A percentile compares a stretch with the other conserved stretches of the same genome.
Evolutionary conservation across 1,140 invertebrate genomes (phyloP).

Genomic region (Megalopta genalis): DNA sequence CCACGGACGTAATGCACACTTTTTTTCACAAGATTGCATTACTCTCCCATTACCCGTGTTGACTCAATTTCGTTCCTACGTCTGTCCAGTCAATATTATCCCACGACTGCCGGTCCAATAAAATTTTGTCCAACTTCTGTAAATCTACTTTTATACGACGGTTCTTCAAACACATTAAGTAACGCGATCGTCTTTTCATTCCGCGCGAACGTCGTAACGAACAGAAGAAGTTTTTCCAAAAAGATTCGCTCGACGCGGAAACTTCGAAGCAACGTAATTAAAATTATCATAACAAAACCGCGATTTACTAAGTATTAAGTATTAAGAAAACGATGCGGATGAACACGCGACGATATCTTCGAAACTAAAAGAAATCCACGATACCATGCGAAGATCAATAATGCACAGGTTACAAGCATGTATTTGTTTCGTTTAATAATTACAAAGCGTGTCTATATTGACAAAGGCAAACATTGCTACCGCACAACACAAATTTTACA

Average conservation of each 20-base stretch:
- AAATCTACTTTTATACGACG: constrained; percentile 29
- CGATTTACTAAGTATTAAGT: too few species aligned
- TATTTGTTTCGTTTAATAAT: too few species aligned
- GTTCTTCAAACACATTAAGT: constrained; percentile 32
- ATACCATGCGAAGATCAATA: too few species aligned
- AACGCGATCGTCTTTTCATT: not conserved
- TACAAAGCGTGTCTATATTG: too few species aligned
- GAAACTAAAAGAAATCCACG: too few species aligned
- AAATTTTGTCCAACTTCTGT: constrained; percentile 38
- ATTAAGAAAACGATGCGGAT: too few species aligned
- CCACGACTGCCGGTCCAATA: constrained; percentile 28
- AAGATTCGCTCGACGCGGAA: not conserved
- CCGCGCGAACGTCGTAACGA: not conserved
- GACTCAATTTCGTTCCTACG: constrained; percentile 45
- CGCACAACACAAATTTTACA: too few species aligned
- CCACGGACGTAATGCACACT: constrained; percentile 1
- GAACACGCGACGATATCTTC: too few species aligned
- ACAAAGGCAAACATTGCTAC: too few species aligned
- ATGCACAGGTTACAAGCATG: too few species aligned
- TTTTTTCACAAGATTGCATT: constrained; percentile 33
- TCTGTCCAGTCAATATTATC: constrained; percentile 41
- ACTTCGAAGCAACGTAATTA: too few species aligned
- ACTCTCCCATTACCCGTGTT: constrained; percentile 45
- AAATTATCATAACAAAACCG: too few species aligned
- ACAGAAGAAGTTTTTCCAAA: not conserved